These are phyloP conservation scores for Drosophila subsilvestris DNA, from an alignment of 2,888 invertebrate genomes.

Conservation along the genomic window DNA sequence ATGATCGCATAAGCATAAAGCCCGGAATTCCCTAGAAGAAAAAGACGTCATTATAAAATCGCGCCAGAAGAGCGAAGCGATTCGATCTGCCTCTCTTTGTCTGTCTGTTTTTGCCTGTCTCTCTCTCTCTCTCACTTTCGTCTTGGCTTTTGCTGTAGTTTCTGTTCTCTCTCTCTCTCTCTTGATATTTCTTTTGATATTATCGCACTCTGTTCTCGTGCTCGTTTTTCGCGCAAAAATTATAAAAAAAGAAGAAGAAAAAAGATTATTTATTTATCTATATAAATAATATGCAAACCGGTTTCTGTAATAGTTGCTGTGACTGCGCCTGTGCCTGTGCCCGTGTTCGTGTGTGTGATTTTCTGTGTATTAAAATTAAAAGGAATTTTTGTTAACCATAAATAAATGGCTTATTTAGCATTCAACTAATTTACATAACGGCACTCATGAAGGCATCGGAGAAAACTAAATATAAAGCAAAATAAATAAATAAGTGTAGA, in stretches of 20 bases:
- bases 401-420: slow-evolving; percentile 43
- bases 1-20: slow-evolving; percentile 78
- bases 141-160: slow-evolving; percentile 56
- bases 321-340: slow-evolving; percentile 21
- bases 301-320: slow-evolving; percentile 55
- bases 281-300: slow-evolving; percentile 59
- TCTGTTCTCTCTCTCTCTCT: slow-evolving; percentile 27
- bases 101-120: slow-evolving; percentile 9
- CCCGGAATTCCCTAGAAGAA: slow-evolving; percentile 74
- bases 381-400: slow-evolving; percentile 48
- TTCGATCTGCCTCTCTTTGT: slow-evolving; percentile 14
- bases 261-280: slow-evolving; percentile 51
- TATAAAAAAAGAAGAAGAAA: slow-evolving; percentile 25
- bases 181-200: slow-evolving; percentile 47
- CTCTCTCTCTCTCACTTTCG: slow-evolving; percentile 67
- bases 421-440: slow-evolving; percentile 55
- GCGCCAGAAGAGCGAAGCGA: slow-evolving; percentile 15
- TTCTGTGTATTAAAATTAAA: slow-evolving; percentile 28
- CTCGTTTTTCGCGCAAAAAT: slow-evolving; percentile 40
- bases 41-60: slow-evolving; percentile 70
- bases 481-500: not conserved
- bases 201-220: slow-evolving; percentile 56
- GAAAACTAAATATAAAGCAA: slow-evolving; percentile 2
- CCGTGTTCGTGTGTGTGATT: slow-evolving; percentile 19
- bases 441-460: slow-evolving; percentile 8